Percentiles rank a stretch among this genome's conserved stretches.
Evolutionary conservation across 2,797 vertebrate species (phyloP).

Genomic region (Sebastes minor): DNA sequence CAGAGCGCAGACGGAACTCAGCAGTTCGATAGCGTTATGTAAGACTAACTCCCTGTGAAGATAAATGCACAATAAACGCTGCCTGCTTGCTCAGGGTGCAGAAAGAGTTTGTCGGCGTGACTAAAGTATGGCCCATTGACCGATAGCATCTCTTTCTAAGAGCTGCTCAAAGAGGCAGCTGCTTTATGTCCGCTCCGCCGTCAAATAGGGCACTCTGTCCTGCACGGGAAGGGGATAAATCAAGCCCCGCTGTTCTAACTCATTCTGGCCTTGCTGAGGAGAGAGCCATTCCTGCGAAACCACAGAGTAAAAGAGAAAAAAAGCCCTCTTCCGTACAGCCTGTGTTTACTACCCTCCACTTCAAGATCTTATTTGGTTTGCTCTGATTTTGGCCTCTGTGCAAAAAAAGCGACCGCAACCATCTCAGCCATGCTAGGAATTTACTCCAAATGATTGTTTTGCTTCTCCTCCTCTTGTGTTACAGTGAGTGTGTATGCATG

Average conservation of each 20-base stretch:
- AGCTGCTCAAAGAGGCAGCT: constrained; percentile 70
- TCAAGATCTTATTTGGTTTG: constrained; percentile 42
- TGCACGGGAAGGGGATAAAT: constrained; percentile 63
- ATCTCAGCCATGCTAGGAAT: constrained; percentile 80
- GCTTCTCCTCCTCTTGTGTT: constrained; percentile 64
- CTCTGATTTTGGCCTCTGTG: constrained; percentile 56
- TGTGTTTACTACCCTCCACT: constrained; percentile 63
- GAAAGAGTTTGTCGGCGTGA: constrained; percentile 51
- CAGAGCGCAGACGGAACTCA: constrained; percentile 53
- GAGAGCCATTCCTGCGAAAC: constrained; percentile 56
- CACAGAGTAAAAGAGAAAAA: constrained; percentile 19
- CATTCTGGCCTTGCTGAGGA: constrained; percentile 32
- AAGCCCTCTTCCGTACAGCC: constrained; percentile 3
- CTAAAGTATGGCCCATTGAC: constrained; percentile 67
- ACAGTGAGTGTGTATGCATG: constrained; percentile 45
- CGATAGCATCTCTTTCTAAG: constrained; percentile 71
- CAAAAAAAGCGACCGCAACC: constrained; percentile 57
- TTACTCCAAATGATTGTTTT: constrained; percentile 84
- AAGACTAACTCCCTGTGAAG: constrained; percentile 61
- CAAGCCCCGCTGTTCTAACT: constrained; percentile 42
- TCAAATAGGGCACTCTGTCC: constrained; percentile 62
- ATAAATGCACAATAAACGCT: constrained; percentile 56
- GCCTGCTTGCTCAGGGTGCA: constrained; percentile 51
- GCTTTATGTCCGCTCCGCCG: constrained; percentile 66
- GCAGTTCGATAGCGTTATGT: constrained; percentile 46